Conservation (phyloP, 1,140 invertebrate species). For the Carposina sasakii region DNA sequence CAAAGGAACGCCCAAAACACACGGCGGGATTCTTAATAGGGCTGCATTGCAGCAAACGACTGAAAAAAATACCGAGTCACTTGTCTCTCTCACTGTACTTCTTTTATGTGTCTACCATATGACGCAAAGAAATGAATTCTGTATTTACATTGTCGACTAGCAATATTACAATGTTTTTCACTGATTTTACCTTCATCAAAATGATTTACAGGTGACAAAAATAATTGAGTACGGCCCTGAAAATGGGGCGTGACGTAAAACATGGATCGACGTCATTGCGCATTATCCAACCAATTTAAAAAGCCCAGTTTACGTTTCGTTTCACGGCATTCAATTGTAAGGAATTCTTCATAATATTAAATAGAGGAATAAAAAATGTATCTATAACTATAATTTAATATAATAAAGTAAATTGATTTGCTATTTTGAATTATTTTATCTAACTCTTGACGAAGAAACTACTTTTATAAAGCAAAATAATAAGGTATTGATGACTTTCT, state of each 20-base stretch:
- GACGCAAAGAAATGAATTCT: slow-evolving; percentile 45
- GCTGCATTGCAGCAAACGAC: too few relatives aligned
- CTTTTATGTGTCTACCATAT: too few relatives aligned
- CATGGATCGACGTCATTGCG: slow-evolving; percentile 50
- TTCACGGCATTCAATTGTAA: too few relatives aligned
- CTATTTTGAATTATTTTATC: too few relatives aligned
- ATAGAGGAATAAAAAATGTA: too few relatives aligned
- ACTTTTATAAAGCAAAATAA: neutral
- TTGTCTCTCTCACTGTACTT: too few relatives aligned
- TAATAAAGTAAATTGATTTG: too few relatives aligned
- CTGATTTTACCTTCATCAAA: slow-evolving; percentile 28
- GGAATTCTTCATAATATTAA: too few relatives aligned
- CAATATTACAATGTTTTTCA: slow-evolving; percentile 31
- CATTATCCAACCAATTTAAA: slow-evolving; percentile 31
- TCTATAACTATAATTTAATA: too few relatives aligned
- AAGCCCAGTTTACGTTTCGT: slow-evolving; percentile 40
- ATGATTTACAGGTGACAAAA: slow-evolving; percentile 33
- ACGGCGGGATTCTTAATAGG: too few relatives aligned
- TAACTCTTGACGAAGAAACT: neutral
- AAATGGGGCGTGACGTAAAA: slow-evolving; percentile 63
- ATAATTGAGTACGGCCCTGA: slow-evolving; percentile 63
- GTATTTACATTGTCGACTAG: neutral
- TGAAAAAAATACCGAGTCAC: too few relatives aligned
- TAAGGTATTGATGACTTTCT: neutral
- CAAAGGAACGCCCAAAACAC: slow-evolving; percentile 49